A percentile compares a stretch with the other conserved stretches of the same genome.
Evolutionary conservation across 2,797 vertebrate species (phyloP).

Genomic region (Potorous gilbertii): DNA sequence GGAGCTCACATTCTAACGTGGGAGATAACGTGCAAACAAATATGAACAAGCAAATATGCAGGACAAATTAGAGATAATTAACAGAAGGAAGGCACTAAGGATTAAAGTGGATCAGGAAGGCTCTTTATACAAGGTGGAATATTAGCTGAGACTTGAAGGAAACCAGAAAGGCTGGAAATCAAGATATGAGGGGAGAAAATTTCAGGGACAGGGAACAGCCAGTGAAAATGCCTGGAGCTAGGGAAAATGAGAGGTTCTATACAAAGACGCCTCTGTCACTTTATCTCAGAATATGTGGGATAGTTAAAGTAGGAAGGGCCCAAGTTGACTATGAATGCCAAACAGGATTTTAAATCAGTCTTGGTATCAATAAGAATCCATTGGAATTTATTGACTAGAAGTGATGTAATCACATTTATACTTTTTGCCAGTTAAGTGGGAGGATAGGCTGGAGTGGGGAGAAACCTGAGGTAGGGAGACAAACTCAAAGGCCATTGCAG

Average conservation of each 20-base stretch:
- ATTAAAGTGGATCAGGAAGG: neutral
- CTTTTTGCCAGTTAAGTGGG: neutral
- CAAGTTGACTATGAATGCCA: neutral
- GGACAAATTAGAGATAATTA: neutral
- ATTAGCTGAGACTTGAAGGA: neutral
- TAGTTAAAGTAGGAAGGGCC: neutral
- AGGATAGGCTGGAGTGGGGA: neutral
- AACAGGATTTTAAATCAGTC: neutral
- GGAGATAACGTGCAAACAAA: neutral
- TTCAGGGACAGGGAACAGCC: neutral
- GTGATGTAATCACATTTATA: neutral
- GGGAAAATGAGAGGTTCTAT: neutral
- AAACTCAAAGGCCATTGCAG: too few relatives aligned
- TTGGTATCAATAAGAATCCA: neutral
- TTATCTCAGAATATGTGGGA: neutral
- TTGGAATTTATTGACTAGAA: neutral
- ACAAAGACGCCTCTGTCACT: neutral
- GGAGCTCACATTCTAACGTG: neutral
- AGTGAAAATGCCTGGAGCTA: neutral
- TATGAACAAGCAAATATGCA: neutral
- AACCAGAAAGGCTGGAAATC: neutral
- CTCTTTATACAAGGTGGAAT: neutral
- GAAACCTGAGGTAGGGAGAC: neutral
- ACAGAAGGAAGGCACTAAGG: neutral
- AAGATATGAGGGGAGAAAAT: neutral